A percentile compares a stretch with the other conserved stretches of the same genome.
Evolutionary conservation across 35 echinoderm and acorn worm species (phyloP).

Genomic region (Anneissia japonica): DNA sequence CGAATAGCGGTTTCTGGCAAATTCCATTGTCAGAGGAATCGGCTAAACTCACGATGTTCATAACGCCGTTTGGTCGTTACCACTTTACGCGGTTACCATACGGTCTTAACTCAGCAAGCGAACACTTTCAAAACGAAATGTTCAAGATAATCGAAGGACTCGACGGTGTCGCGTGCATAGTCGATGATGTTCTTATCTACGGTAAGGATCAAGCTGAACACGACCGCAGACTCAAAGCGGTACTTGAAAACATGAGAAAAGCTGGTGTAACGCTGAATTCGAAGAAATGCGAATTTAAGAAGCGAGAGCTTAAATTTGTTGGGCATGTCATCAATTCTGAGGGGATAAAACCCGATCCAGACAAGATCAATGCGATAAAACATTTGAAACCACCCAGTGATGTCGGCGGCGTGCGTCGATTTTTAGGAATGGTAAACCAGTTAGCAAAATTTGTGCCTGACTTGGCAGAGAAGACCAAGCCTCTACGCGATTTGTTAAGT

Average conservation of each 20-base stretch:
- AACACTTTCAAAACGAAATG: conserved; percentile 48
- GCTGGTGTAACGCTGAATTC: conserved; percentile 52
- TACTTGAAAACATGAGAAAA: conserved; percentile 9
- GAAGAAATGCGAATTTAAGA: conserved; percentile 32
- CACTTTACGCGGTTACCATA: conserved; percentile 35
- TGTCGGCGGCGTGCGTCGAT: not conserved
- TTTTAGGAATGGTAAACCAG: conserved; percentile 27
- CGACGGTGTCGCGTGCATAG: conserved; percentile 37
- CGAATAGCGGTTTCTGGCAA: conserved; percentile 64
- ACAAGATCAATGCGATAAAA: conserved; percentile 16
- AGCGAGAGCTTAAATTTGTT: conserved; percentile 17
- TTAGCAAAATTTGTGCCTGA: conserved; percentile 18
- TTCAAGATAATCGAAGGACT: conserved; percentile 41
- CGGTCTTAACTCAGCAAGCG: conserved; percentile 36
- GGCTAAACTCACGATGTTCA: conserved; percentile 34
- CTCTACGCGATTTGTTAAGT: conserved; percentile 14
- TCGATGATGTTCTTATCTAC: conserved; percentile 60
- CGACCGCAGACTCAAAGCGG: conserved; percentile 31
- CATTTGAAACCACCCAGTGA: conserved; percentile 5
- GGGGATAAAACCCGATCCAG: conserved; percentile 11
- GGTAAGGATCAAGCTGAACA: conserved; percentile 37
- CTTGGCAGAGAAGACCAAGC: conserved; percentile 13
- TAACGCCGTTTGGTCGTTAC: conserved; percentile 49
- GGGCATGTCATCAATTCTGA: conserved; percentile 23
- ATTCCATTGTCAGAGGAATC: conserved; percentile 36